Evolutionary conservation across 2,797 vertebrate genomes (phyloP).

Genomic region (Myotis vivesi): DNA sequence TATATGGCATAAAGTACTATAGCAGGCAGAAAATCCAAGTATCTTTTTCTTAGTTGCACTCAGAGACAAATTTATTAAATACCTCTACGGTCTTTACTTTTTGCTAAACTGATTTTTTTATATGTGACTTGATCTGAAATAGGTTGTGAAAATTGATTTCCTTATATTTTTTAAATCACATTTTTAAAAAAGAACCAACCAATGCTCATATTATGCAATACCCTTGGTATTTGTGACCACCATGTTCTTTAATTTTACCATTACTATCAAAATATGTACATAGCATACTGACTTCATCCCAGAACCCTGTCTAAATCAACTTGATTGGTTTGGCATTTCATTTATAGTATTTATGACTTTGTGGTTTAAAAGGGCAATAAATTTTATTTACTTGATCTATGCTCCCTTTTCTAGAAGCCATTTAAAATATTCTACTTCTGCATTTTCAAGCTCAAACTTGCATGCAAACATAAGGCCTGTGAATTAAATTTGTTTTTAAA

Average conservation of each 20-base stretch:
- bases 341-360: slow-evolving; percentile 30
- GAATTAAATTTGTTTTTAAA: slow-evolving; percentile 33
- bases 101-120: slow-evolving; percentile 38
- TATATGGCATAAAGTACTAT: not conserved
- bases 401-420: slow-evolving; percentile 38
- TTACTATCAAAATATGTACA: not conserved
- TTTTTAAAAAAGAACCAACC: not conserved
- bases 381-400: slow-evolving; percentile 44
- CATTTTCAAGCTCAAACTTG: slow-evolving; percentile 37
- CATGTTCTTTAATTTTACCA: not conserved
- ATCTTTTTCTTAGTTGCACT: not conserved
- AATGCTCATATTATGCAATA: not conserved
- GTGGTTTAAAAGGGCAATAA: not conserved
- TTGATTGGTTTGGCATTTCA: slow-evolving; percentile 24
- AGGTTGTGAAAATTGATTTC: not conserved
- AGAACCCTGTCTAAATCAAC: slow-evolving; percentile 28
- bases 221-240: not conserved
- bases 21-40: not conserved
- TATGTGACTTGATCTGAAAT: not conserved
- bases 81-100: slow-evolving; percentile 6
- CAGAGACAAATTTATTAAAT: not conserved
- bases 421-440: slow-evolving; percentile 44
- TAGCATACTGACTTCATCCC: not conserved
- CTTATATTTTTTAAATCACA: not conserved
- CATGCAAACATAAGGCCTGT: not conserved